Evolutionary conservation across 2,797 vertebrate species (phyloP).

Genomic region (Gallinago stenura): DNA sequence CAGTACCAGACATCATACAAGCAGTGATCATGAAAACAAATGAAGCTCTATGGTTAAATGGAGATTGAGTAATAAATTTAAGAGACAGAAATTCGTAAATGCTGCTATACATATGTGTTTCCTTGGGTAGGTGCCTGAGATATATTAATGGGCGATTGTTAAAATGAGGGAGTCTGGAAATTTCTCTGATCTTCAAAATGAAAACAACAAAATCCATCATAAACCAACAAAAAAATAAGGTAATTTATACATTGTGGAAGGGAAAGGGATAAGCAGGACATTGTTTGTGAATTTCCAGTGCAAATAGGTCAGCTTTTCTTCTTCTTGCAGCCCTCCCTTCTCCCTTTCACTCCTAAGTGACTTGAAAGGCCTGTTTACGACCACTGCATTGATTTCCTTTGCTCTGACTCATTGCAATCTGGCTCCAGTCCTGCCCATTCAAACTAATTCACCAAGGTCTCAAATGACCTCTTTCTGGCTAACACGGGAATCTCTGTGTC

Average conservation of each 20-base stretch:
- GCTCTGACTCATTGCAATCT: constrained; percentile 69
- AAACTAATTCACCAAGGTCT: constrained; percentile 58
- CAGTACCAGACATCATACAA: constrained; percentile 29
- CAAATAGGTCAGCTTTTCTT: constrained; percentile 64
- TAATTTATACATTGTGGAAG: constrained; percentile 1
- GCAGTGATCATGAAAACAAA: constrained; percentile 56
- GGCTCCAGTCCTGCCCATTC: constrained; percentile 45
- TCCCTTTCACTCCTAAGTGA: constrained; percentile 47
- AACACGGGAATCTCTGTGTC: constrained; percentile 11
- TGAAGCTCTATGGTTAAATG: constrained; percentile 48
- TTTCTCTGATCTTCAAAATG: constrained; percentile 29
- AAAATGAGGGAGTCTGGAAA: constrained; percentile 22
- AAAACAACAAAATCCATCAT: constrained; percentile 8
- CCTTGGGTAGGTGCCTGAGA: constrained; percentile 41
- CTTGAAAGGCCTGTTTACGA: constrained; percentile 69
- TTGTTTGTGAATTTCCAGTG: constrained; percentile 43
- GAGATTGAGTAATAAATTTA: constrained; percentile 42
- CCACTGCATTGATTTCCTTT: constrained; percentile 68
- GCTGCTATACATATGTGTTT: neutral
- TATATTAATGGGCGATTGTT: neutral
- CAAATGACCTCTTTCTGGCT: constrained; percentile 63
- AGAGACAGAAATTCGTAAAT: neutral
- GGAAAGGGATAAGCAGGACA: constrained; percentile 32
- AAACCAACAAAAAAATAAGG: neutral
- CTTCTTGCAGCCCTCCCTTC: neutral